Conservation (phyloP, 2,888 invertebrate genomes). For the Tyria jacobaeae region DNA sequence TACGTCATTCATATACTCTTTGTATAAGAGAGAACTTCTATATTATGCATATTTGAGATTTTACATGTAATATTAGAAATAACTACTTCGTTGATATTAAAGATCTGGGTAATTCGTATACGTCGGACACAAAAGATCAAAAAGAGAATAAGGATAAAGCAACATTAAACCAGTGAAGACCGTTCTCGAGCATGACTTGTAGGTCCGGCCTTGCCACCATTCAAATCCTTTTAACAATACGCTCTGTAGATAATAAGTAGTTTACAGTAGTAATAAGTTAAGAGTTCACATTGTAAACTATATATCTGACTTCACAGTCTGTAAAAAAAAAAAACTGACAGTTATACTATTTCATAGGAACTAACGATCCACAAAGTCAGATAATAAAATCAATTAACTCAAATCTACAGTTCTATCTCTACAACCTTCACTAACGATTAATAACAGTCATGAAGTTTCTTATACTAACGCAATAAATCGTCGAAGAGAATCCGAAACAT, state of each 20-base stretch:
- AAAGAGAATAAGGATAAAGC: neutral
- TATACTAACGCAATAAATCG: conserved; percentile 31
- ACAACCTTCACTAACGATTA: conserved; percentile 29
- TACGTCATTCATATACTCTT: conserved; percentile 33
- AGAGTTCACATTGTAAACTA: neutral
- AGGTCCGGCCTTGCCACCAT: neutral
- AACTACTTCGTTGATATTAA: neutral
- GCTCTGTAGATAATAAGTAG: neutral
- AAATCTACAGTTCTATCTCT: conserved; percentile 16
- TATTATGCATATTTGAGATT: conserved; percentile 27
- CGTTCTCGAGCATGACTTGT: neutral
- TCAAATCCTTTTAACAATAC: neutral
- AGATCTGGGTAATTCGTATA: neutral
- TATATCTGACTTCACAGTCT: neutral
- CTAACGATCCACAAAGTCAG: neutral
- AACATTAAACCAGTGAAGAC: neutral
- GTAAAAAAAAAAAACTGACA: neutral
- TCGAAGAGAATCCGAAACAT: conserved; percentile 52
- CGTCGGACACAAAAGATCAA: too few relatives aligned
- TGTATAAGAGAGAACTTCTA: conserved; percentile 32
- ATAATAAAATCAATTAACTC: conserved; percentile 14
- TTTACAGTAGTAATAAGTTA: too few relatives aligned
- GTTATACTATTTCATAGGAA: neutral
- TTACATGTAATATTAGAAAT: neutral
- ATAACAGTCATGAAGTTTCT: conserved; percentile 34